Evolutionary conservation across 30 jellyfish, hydroid and myxozoan genomes (phyloP).

Genomic region (Hydractinia symbiolongicarpus): DNA sequence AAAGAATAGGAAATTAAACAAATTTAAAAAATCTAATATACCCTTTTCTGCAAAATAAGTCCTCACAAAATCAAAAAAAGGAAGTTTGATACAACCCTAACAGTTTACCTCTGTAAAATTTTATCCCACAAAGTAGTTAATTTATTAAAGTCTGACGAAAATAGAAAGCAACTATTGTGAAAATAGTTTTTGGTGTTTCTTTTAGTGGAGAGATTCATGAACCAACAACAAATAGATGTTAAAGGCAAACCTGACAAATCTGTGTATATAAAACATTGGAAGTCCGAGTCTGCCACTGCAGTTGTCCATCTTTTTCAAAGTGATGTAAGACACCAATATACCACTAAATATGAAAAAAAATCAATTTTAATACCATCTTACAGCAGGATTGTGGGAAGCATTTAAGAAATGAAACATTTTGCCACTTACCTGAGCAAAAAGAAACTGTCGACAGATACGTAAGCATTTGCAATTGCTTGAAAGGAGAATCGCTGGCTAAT

Average conservation of each 20-base stretch:
- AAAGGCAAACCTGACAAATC: conserved; percentile 53
- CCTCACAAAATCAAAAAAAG: no score
- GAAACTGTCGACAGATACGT: conserved; percentile 83
- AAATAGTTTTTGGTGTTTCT: no score
- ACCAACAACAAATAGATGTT: not conserved
- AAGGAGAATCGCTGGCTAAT: conserved; percentile 54
- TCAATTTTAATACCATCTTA: not conserved
- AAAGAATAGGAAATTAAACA: no score
- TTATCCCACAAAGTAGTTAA: no score
- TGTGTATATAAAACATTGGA: conserved; percentile 56
- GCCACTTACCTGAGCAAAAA: conserved; percentile 67
- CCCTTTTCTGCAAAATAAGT: no score
- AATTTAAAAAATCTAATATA: no score
- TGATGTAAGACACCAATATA: conserved; percentile 67
- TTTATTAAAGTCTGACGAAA: no score
- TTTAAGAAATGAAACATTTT: not conserved
- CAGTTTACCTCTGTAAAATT: no score
- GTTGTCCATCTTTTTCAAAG: conserved; percentile 48
- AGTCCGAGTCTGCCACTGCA: conserved; percentile 50
- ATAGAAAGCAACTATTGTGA: no score
- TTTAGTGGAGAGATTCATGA: no score
- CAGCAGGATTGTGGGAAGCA: not conserved
- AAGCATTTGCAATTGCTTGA: conserved; percentile 81
- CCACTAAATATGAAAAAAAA: conserved; percentile 61
- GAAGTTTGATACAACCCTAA: no score